Evolutionary conservation across 2,113 vertebrate species (phyloP).

Genomic region (Phalacrocorax aristotelis): DNA sequence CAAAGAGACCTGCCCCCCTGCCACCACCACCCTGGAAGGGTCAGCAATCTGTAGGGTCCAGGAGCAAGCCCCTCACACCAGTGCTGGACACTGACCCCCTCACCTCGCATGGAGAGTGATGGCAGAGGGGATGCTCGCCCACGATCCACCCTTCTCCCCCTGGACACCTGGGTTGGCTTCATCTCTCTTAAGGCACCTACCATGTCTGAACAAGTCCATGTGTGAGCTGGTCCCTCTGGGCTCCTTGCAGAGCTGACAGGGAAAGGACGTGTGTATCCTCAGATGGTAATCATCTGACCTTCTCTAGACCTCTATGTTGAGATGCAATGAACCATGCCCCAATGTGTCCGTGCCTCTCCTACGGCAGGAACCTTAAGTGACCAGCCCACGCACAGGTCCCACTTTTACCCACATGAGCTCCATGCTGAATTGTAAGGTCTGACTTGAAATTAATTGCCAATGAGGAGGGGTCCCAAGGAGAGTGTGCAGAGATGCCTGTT

Average conservation of each 20-base stretch:
- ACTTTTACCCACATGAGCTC: background rate
- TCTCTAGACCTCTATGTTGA: background rate
- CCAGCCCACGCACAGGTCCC: background rate
- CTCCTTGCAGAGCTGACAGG: background rate
- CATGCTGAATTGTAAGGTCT: background rate
- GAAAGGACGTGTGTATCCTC: background rate
- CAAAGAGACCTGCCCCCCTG: background rate
- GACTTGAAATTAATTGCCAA: background rate
- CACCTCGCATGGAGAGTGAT: accelerated
- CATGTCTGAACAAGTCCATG: background rate
- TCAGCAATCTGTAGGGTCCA: background rate
- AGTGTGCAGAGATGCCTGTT: background rate
- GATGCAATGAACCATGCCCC: background rate
- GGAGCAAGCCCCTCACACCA: background rate
- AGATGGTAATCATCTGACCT: background rate
- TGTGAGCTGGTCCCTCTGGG: background rate
- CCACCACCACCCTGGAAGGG: background rate
- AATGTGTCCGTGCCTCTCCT: background rate
- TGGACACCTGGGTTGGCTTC: background rate
- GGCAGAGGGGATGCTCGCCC: background rate
- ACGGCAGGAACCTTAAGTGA: background rate
- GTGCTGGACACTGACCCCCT: background rate
- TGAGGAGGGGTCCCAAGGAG: background rate
- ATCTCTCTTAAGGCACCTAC: background rate
- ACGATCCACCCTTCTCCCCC: background rate